Base-by-base conservation (phyloP, 2,113 vertebrate genomes). In the Phalacrocorax carbo region DNA sequence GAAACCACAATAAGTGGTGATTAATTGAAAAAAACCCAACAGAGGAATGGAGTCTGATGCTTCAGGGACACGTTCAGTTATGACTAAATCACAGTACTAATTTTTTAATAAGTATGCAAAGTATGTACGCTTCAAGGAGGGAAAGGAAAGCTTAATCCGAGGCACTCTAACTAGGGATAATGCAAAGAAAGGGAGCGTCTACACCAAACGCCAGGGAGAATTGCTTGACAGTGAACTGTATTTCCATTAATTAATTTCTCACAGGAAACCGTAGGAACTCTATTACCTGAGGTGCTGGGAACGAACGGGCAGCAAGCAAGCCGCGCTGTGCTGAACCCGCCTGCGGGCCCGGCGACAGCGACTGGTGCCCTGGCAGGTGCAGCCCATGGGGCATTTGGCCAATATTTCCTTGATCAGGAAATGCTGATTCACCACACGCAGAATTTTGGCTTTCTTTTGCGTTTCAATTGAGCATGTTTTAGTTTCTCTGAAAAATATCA, bases 271-370 rank as follows among this genome's bases (percentile, higher is more conserved):
- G 1, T 38, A 54, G 79, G 34, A 93, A 13, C 36, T 80, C 65
- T 34, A 8, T 48, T 30, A 58, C 15, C 8, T 57, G 62, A 70
- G 54, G 27, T 22, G 86, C 62, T 72, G 77, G 52, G 88, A 69
- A 49, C 0, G 15, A 76, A 51, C 25, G 9, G 10, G 30, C 30
- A 6, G 23, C 82, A n/a, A 69, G 52, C 1, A 2, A 42, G 27
- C 22, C 0, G 4, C 2, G 4, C 40, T 7, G 40, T 23, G 52
- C 10, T 48, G 62, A 15, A 11, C 18, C 1, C 1, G 1, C 7
- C n/a, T 34, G 40, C 7, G 15, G 44, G 25, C 44, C 32, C 44
- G 21, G 70, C 5, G 7, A 18, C 5, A 27, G 57, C 55, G 42
- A 20, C 42, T 17, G 25, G 34, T 54, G 57, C 19, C 54, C 54